Evolutionary conservation across 2,888 invertebrate genomes (phyloP).

Genomic region (Ornithoptera priamus): DNA sequence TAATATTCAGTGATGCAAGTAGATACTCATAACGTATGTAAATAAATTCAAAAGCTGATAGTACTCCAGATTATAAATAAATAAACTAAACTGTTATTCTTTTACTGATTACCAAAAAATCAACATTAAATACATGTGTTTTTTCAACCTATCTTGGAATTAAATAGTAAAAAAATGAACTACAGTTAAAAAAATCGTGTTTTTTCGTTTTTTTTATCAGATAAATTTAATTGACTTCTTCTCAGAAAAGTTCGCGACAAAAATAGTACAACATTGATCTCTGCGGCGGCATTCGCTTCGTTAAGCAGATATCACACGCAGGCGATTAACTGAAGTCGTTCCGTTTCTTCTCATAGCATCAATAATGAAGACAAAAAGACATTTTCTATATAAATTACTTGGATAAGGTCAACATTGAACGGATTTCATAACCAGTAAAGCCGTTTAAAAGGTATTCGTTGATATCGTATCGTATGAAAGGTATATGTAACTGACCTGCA

Average conservation of each 20-base stretch:
- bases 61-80: too few species aligned
- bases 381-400: not conserved
- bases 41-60: too few species aligned
- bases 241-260: conserved; percentile 18
- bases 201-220: conserved; percentile 6
- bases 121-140: too few species aligned
- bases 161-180: not conserved
- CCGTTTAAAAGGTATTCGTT: too few species aligned
- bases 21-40: too few species aligned
- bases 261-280: conserved; percentile 10
- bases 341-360: conserved; percentile 10
- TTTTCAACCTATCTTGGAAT: not conserved
- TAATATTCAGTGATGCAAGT: too few species aligned
- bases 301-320: conserved; percentile 22
- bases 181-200: not conserved
- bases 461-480: too few species aligned
- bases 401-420: not conserved
- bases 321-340: conserved; percentile 10
- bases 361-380: conserved; percentile 14
- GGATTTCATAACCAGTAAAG: too few species aligned
- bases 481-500: too few species aligned
- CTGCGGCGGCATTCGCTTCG: conserved; percentile 15
- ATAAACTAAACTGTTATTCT: too few species aligned
- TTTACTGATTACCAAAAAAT: too few species aligned
- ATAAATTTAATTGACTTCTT: conserved; percentile 14